Evolutionary conservation across 2,797 vertebrate species (phyloP).

Genomic region (Gobio occitaniae): DNA sequence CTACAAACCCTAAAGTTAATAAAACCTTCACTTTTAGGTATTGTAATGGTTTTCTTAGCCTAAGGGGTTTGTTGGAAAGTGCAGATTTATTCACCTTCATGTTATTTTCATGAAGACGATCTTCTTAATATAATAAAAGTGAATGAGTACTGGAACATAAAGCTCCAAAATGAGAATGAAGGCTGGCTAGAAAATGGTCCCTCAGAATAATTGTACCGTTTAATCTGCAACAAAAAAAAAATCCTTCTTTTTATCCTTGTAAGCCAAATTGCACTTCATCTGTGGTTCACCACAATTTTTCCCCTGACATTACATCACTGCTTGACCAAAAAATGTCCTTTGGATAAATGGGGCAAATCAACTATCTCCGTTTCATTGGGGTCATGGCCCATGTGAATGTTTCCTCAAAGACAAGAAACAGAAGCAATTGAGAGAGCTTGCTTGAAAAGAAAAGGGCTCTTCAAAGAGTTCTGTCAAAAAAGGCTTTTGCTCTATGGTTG

Average conservation of each 20-base stretch:
- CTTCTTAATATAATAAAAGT: not conserved
- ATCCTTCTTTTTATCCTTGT: not conserved
- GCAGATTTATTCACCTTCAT: not conserved
- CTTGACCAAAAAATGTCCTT: not conserved
- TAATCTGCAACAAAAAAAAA: not conserved
- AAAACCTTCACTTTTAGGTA: not conserved
- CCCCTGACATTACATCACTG: not conserved
- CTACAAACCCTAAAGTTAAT: not conserved
- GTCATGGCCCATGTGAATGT: constrained; percentile 9
- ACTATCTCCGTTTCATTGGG: constrained; percentile 4
- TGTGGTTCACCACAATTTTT: constrained; percentile 1
- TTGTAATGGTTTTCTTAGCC: not conserved
- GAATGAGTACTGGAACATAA: not conserved
- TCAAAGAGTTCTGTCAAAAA: constrained; percentile 10
- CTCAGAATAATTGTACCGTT: not conserved
- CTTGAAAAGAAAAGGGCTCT: constrained; percentile 6
- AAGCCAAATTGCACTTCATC: not conserved
- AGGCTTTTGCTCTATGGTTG: constrained; percentile 38
- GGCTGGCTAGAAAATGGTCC: not conserved
- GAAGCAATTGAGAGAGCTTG: constrained; percentile 4
- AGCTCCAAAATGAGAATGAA: not conserved
- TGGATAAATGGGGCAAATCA: constrained; percentile 1
- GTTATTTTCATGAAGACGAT: not conserved
- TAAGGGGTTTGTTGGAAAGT: not conserved
- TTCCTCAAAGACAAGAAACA: not conserved